Evolutionary conservation across 2,888 invertebrate species (phyloP).

Genomic region (Baronia brevicornis): DNA sequence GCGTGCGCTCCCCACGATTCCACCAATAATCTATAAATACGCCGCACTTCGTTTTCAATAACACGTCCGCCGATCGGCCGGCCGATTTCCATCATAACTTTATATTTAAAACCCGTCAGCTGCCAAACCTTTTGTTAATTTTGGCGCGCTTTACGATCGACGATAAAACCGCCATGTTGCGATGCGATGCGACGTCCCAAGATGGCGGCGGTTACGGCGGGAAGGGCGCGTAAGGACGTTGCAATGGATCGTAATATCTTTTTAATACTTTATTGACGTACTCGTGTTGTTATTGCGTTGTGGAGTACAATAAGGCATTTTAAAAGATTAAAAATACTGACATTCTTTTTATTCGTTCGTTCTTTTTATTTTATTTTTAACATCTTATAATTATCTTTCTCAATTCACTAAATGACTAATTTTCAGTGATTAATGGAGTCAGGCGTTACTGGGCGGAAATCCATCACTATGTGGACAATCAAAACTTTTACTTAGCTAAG

Average conservation of each 20-base stretch:
- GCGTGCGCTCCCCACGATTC: slow-evolving; percentile 11
- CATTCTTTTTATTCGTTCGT: no score
- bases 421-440: no score
- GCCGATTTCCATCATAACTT: slow-evolving; percentile 48
- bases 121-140: slow-evolving; percentile 68
- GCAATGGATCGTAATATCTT: slow-evolving; percentile 3
- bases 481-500: no score
- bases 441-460: no score
- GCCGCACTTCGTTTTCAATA: slow-evolving; percentile 25
- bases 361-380: no score
- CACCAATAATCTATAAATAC: slow-evolving; percentile 26
- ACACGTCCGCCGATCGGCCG: slow-evolving; percentile 30
- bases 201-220: slow-evolving; percentile 44
- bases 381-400: no score
- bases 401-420: no score
- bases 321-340: no score
- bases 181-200: slow-evolving; percentile 41
- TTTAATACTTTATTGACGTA: slow-evolving; percentile 7
- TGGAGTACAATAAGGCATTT: no score
- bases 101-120: slow-evolving; percentile 61
- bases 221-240: slow-evolving; percentile 40
- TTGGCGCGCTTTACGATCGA: slow-evolving; percentile 56
- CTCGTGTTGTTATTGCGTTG: slow-evolving; percentile 1
- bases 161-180: slow-evolving; percentile 57
- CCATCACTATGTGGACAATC: no score